Evolutionary conservation across 2,888 invertebrate species (phyloP).

Genomic region (Leptogaster cylindrica): DNA sequence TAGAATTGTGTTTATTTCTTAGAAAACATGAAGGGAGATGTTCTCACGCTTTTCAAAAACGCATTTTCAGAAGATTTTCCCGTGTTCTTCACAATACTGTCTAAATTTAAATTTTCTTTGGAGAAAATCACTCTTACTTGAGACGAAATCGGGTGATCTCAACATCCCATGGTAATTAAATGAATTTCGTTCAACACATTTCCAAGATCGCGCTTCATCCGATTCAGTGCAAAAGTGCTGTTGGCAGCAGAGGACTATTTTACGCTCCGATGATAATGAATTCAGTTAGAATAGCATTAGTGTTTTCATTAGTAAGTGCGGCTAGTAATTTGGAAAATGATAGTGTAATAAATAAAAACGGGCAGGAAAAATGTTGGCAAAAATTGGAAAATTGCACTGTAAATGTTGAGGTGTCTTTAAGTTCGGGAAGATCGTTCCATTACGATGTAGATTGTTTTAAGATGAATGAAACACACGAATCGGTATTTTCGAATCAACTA

Average conservation of each 20-base stretch:
- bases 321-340: conserved; percentile 5
- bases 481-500: no score
- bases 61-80: not conserved
- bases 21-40: no score
- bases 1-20: no score
- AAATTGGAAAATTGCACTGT: conserved; percentile 11
- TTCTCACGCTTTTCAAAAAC: conserved; percentile 5
- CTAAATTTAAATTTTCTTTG: conserved; percentile 22
- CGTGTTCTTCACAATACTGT: conserved; percentile 12
- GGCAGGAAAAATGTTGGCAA: conserved; percentile 10
- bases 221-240: conserved; percentile 2
- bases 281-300: not conserved
- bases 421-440: not conserved
- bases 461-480: no score
- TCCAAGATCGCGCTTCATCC: conserved; percentile 2
- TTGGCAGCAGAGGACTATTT: not conserved
- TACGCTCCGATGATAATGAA: not conserved
- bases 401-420: not conserved
- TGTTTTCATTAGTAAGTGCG: not conserved
- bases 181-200: not conserved
- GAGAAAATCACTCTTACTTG: conserved; percentile 15
- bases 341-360: not conserved
- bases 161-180: not conserved
- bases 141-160: not conserved
- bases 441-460: not conserved